Conservation (phyloP, 2,888 invertebrate genomes). For the Meghimatium bilineatum region DNA sequence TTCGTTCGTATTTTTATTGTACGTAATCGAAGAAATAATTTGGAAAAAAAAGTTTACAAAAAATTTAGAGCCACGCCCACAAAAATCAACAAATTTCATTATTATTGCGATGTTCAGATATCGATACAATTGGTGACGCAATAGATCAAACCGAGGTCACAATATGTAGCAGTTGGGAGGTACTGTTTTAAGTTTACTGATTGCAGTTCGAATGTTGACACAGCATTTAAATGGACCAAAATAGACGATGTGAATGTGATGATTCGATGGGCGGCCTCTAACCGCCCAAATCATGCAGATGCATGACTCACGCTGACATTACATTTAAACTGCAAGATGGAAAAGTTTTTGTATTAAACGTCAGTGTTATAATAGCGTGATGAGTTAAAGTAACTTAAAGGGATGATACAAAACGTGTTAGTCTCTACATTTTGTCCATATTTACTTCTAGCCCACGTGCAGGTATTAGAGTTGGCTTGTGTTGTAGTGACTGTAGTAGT, state of each 20-base stretch:
- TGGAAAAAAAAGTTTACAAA: neutral
- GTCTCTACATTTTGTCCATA: too few species aligned
- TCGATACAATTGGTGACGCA: neutral
- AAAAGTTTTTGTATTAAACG: neutral
- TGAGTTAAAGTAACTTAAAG: neutral
- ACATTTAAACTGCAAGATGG: neutral
- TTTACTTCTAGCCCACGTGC: too few species aligned
- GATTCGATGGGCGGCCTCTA: neutral
- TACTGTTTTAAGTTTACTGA: neutral
- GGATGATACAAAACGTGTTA: too few species aligned
- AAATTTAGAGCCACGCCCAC: conserved; percentile 11
- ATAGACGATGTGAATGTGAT: too few species aligned
- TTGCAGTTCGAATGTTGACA: neutral
- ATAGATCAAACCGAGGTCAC: neutral
- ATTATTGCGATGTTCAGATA: neutral
- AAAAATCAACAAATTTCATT: neutral
- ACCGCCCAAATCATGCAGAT: neutral
- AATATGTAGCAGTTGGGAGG: neutral
- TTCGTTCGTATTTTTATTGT: neutral
- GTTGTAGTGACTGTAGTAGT: too few species aligned
- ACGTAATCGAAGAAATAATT: too few species aligned
- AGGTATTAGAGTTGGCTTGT: too few species aligned
- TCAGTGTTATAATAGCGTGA: neutral
- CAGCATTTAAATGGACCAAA: neutral
- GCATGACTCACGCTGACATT: conserved; percentile 11